These are phyloP conservation scores for Pinctada fucata DNA, from an alignment of 2,888 invertebrate species.

Conservation along the genomic window DNA sequence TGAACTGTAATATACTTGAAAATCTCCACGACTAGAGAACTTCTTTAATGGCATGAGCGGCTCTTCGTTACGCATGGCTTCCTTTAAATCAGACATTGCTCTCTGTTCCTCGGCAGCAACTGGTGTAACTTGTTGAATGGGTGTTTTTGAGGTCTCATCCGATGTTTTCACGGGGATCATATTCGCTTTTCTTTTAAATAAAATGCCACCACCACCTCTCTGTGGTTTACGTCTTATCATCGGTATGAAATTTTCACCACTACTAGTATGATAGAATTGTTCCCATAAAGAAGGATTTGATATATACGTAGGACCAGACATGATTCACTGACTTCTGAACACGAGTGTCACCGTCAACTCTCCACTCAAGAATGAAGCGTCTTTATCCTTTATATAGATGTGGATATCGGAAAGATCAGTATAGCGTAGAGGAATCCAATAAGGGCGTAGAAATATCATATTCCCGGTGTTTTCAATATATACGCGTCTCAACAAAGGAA, in stretches of 20 bases:
- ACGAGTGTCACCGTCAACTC: constrained; percentile 33
- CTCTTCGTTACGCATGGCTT: constrained; percentile 9
- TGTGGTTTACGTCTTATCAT: constrained; percentile 17
- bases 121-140: constrained; percentile 26
- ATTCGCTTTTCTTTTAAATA: constrained; percentile 21
- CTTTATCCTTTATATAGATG: constrained; percentile 36
- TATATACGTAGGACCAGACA: constrained; percentile 24
- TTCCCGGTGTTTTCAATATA: constrained; percentile 14
- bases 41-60: constrained; percentile 26
- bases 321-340: constrained; percentile 13
- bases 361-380: constrained; percentile 35
- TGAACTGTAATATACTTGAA: no score
- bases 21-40: no score
- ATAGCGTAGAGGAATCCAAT: constrained; percentile 26
- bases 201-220: constrained; percentile 23
- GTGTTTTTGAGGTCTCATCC: neutral
- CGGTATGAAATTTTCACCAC: constrained; percentile 25
- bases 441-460: constrained; percentile 25
- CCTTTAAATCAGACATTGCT: constrained; percentile 27
- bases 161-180: constrained; percentile 28
- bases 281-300: constrained; percentile 28
- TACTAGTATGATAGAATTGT: constrained; percentile 26
- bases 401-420: constrained; percentile 21
- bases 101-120: constrained; percentile 35
- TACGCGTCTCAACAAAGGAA: constrained; percentile 31